Conservation (phyloP, 2,797 vertebrate species). For the Pelochelys cantorii region DNA sequence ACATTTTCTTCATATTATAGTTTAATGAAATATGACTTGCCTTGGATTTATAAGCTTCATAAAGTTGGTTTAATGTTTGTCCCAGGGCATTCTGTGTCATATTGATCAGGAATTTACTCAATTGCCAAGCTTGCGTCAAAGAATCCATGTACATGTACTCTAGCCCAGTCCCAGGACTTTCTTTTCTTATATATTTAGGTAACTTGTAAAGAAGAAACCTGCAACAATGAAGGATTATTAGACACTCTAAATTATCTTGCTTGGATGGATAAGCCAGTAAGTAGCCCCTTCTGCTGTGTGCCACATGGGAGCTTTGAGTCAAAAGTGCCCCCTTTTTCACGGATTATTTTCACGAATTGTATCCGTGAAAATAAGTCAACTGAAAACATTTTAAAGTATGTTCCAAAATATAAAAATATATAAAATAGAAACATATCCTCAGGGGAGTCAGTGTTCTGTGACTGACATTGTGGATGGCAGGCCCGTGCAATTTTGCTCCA, state of each 20-base stretch:
- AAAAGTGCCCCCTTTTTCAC: no score
- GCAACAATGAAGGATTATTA: slow-evolving; percentile 34
- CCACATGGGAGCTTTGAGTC: background rate
- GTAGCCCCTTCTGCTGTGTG: background rate
- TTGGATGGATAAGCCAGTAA: background rate
- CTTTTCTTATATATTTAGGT: slow-evolving; percentile 81
- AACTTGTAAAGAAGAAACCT: slow-evolving; percentile 95
- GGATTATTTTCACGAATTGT: no score
- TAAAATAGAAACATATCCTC: background rate
- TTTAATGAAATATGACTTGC: slow-evolving; percentile 73
- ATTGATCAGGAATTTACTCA: slow-evolving; percentile 85
- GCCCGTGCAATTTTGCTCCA: background rate
- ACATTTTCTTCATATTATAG: no score
- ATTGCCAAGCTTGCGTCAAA: slow-evolving; percentile 82
- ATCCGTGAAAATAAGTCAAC: background rate
- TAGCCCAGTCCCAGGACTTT: slow-evolving; percentile 81
- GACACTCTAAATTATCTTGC: background rate
- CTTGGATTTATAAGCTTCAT: slow-evolving; percentile 79
- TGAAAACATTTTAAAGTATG: background rate
- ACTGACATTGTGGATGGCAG: background rate
- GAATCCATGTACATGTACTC: slow-evolving; percentile 93
- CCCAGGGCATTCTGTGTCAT: slow-evolving; percentile 83
- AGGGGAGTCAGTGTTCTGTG: background rate
- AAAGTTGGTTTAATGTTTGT: slow-evolving; percentile 88
- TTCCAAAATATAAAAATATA: background rate